Percentiles rank a stretch among this genome's conserved stretches.
These are phyloP conservation scores for Genyomyrus donnyi DNA, from an alignment of 2,113 vertebrate genomes.

Conservation along the genomic window DNA sequence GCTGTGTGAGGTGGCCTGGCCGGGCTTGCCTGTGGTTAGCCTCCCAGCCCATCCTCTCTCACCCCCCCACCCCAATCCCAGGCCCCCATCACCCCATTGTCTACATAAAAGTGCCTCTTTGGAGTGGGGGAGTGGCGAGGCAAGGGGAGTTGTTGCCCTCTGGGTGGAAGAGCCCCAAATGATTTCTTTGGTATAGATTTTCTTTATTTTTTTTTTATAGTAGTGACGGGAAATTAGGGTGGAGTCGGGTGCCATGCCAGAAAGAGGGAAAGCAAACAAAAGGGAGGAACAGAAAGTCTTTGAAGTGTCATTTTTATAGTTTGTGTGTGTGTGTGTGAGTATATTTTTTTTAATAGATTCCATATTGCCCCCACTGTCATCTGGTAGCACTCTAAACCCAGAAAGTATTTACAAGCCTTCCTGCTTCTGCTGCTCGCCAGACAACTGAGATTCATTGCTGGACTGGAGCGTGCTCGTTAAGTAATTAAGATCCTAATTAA, in stretches of 20 bases:
- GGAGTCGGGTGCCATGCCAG: neutral
- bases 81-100: neutral
- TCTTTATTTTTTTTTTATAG: neutral
- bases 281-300: neutral
- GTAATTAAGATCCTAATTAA: slow-evolving; percentile 24
- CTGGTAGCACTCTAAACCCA: slow-evolving; percentile 14
- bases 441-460: slow-evolving; percentile 16
- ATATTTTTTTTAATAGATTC: neutral
- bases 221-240: neutral
- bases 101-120: neutral
- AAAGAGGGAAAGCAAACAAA: slow-evolving; percentile 14
- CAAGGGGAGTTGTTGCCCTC: neutral
- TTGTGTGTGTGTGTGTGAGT: neutral
- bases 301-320: slow-evolving; percentile 14
- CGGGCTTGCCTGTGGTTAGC: neutral
- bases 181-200: neutral
- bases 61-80: neutral
- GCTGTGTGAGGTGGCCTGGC: slow-evolving; percentile 8
- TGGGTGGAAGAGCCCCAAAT: neutral
- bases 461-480: slow-evolving; percentile 8
- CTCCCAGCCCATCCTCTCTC: neutral
- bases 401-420: slow-evolving; percentile 14
- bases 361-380: slow-evolving; percentile 4
- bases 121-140: neutral
- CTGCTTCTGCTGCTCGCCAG: slow-evolving; percentile 1